Conservation (phyloP, 30 jellyfish, hydroid and myxozoan species). For the Aurelia aurita region DNA sequence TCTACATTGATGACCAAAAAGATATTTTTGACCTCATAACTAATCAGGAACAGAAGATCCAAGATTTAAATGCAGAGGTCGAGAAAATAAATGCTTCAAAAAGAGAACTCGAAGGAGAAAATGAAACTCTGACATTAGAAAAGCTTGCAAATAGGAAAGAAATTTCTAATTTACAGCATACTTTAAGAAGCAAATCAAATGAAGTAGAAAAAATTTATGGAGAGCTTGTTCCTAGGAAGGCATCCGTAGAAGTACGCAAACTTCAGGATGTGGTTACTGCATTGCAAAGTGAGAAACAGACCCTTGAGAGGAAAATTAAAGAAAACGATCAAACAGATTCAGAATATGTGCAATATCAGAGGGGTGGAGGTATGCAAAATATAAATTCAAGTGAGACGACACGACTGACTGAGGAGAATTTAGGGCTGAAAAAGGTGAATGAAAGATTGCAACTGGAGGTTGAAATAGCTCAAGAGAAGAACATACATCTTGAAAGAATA, state of each 20-base stretch:
- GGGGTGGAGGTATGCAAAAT: background rate
- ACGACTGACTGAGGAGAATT: background rate
- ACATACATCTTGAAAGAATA: background rate
- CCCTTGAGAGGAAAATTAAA: background rate
- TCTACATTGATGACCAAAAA: background rate
- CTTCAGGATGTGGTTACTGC: background rate
- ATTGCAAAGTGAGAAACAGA: conserved; percentile 25
- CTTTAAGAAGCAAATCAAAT: background rate
- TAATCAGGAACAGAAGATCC: conserved; percentile 4
- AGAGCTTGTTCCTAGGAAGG: background rate
- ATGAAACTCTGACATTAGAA: background rate
- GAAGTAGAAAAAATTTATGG: background rate
- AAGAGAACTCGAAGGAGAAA: conserved; percentile 6
- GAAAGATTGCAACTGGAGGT: conserved; percentile 5
- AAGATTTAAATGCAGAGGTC: conserved; percentile 14
- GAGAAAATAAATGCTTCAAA: background rate
- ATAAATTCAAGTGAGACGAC: background rate
- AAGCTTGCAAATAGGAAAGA: conserved; percentile 18
- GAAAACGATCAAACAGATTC: background rate
- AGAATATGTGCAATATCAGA: no score
- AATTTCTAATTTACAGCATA: conserved; percentile 8
- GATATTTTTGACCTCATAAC: conserved; percentile 4
- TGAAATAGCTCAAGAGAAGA: background rate
- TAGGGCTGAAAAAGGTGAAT: background rate
- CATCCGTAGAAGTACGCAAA: background rate